A percentile compares a stretch with the other conserved stretches of the same genome.
phyloP scores from a whole-genome alignment of 2,113 vertebrate genomes.

The Osmerus eperlanus region DNA sequence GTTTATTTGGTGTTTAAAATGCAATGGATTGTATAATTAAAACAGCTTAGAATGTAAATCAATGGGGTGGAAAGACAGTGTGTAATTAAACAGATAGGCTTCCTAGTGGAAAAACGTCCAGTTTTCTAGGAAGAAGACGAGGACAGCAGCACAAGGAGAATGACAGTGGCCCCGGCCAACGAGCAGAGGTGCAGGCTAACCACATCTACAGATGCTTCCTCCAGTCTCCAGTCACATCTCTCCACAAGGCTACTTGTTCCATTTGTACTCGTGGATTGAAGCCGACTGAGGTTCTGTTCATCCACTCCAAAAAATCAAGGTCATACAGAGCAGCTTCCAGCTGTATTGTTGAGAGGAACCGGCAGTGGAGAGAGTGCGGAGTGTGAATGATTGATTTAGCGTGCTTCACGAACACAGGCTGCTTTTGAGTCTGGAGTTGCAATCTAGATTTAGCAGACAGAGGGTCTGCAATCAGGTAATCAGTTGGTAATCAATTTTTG shows the following conservation, averaged over 20 bases:
- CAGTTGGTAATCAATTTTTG: conserved; percentile 70
- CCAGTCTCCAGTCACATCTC: background rate
- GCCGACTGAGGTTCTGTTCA: too few species aligned
- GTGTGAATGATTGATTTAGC: conserved; percentile 62
- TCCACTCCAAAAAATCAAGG: conserved; percentile 8
- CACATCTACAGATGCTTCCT: too few species aligned
- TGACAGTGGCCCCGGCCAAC: background rate
- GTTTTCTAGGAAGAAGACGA: conserved; percentile 16
- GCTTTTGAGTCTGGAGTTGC: conserved; percentile 64
- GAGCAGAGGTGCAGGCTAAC: background rate
- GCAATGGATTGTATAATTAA: conserved; percentile 89
- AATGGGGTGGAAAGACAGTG: conserved; percentile 77
- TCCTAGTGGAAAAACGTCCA: conserved; percentile 71
- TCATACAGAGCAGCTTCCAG: conserved; percentile 38
- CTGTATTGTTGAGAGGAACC: conserved; percentile 38
- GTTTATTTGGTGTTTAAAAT: conserved; percentile 85
- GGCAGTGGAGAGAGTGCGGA: conserved; percentile 29
- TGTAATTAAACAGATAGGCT: conserved; percentile 79
- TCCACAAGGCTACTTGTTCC: background rate
- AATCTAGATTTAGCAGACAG: conserved; percentile 74
- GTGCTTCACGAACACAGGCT: conserved; percentile 46
- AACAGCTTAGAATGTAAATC: conserved; percentile 86
- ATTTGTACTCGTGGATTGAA: too few species aligned
- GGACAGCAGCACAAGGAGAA: conserved; percentile 32
- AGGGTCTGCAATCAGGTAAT: conserved; percentile 65